Conservation (phyloP, 37 sponge, comb jelly and placozoan genomes). For the Mnemiopsis leidyi region DNA sequence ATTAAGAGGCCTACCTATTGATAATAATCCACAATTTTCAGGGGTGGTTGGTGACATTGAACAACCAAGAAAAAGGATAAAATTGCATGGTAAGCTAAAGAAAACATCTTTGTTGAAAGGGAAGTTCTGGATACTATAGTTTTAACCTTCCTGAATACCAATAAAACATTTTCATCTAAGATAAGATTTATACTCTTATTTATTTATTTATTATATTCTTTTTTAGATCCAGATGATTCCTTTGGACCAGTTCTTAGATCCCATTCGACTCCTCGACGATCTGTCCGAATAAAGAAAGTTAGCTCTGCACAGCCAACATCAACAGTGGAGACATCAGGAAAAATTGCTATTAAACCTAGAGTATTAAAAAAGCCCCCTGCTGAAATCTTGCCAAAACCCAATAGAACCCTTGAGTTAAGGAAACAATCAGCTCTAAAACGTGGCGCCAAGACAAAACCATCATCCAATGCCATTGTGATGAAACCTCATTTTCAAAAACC, state of each 20-base stretch:
- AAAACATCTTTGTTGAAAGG: too few relatives aligned
- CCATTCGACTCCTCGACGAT: constrained; percentile 22
- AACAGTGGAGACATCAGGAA: background rate
- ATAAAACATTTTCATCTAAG: too few relatives aligned
- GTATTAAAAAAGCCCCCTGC: background rate
- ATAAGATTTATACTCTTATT: too few relatives aligned
- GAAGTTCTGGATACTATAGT: too few relatives aligned
- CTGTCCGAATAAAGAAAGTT: background rate
- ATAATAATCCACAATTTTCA: too few relatives aligned
- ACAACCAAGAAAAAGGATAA: constrained; percentile 15
- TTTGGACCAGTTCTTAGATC: background rate
- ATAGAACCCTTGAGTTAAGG: constrained; percentile 5
- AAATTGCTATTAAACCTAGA: background rate
- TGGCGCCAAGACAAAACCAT: background rate
- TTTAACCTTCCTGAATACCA: too few relatives aligned
- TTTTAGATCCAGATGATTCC: background rate
- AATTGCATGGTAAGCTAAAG: background rate
- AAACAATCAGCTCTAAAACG: background rate
- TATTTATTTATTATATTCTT: background rate
- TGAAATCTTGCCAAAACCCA: background rate
- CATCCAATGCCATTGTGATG: constrained; percentile 10
- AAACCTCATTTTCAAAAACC: constrained; percentile 36
- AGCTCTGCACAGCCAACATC: background rate
- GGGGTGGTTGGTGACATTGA: constrained; percentile 45
- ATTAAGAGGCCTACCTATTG: too few relatives aligned